These are phyloP conservation scores for Discoglossus pictus DNA, from an alignment of 2,797 vertebrate genomes.

Conservation along the genomic window DNA sequence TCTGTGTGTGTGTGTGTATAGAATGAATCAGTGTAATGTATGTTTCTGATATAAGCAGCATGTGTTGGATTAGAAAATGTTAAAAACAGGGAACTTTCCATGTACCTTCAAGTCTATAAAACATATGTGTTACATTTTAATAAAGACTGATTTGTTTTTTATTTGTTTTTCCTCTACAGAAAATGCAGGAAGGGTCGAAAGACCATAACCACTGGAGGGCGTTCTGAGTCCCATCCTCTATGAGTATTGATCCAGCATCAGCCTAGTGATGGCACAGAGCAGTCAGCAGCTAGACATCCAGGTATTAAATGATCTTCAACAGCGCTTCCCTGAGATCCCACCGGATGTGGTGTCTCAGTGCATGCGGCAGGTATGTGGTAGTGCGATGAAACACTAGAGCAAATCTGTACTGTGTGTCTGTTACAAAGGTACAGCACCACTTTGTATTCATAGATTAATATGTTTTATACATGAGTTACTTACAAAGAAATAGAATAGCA, in stretches of 20 bases:
- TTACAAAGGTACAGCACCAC: constrained; percentile 20
- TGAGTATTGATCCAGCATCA: constrained; percentile 59
- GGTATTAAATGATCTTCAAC: constrained; percentile 95
- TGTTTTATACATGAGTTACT: too few relatives aligned
- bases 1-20: too few relatives aligned
- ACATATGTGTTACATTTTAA: background rate
- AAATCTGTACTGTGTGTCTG: background rate
- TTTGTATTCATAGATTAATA: constrained; percentile 32
- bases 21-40: too few relatives aligned
- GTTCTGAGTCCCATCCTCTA: constrained; percentile 77
- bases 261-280: constrained; percentile 91
- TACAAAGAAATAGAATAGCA: too few relatives aligned
- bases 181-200: constrained; percentile 80
- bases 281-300: constrained; percentile 88
- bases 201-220: constrained; percentile 80
- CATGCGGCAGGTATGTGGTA: constrained; percentile 88
- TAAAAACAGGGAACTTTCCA: too few relatives aligned
- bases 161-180: constrained; percentile 59
- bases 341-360: constrained; percentile 95
- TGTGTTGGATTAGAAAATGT: too few relatives aligned
- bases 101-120: background rate
- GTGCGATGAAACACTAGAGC: constrained; percentile 10
- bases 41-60: too few relatives aligned
- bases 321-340: constrained; percentile 97
- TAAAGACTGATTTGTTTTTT: background rate